phyloP scores from a whole-genome alignment of 2,888 invertebrate genomes.

The Anthophora plumipes region DNA sequence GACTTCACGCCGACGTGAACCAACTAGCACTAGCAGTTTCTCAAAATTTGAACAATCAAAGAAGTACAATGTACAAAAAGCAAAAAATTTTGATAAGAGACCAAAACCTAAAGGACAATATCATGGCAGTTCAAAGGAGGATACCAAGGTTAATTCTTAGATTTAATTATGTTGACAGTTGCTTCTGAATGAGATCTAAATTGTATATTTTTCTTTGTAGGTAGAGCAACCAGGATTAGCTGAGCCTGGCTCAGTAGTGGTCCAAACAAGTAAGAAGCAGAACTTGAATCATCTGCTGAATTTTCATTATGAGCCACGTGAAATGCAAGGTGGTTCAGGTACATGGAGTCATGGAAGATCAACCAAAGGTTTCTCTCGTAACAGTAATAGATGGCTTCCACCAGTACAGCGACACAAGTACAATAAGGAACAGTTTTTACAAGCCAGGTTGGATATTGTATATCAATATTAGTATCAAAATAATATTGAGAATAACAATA shows the following conservation, averaged over 20 bases:
- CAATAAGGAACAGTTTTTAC: conserved; percentile 96
- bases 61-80: conserved; percentile 89
- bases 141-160: conserved; percentile 86
- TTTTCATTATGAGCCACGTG: conserved; percentile 92
- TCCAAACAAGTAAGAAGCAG: conserved; percentile 94
- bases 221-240: conserved; percentile 86
- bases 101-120: conserved; percentile 89
- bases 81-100: conserved; percentile 89
- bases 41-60: conserved; percentile 88
- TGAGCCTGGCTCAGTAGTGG: conserved; percentile 93
- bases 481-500: background rate
- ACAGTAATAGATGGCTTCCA: conserved; percentile 83
- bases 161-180: conserved; percentile 11
- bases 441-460: conserved; percentile 90
- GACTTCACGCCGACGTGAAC: conserved; percentile 88
- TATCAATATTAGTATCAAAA: background rate
- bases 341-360: conserved; percentile 78
- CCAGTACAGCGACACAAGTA: conserved; percentile 89
- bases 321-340: conserved; percentile 83
- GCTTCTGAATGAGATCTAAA: background rate
- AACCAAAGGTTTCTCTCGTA: conserved; percentile 70
- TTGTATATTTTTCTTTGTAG: conserved; percentile 67
- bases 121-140: conserved; percentile 89
- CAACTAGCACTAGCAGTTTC: conserved; percentile 85
- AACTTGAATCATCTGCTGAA: conserved; percentile 97